Base-by-base conservation (phyloP, 2,888 invertebrate species). In the Aphodius sticticus region DNA sequence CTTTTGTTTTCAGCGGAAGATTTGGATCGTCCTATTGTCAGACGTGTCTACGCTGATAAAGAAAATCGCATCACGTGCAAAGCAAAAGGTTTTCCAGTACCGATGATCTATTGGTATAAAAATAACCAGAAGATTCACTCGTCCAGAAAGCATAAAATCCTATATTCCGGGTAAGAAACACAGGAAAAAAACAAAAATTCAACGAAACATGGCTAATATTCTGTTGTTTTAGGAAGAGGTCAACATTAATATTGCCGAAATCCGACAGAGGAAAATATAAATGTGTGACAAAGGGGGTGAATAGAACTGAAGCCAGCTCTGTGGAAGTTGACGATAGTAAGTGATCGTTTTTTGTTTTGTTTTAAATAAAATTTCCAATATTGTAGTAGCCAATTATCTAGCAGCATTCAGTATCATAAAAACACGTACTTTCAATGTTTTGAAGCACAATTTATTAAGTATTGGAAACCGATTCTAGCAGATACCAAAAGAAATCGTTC, bases 91-190 rank as follows among this genome's bases (percentile, higher is more conserved):
- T 92, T 94, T 84, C 97, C 97, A 71, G 93, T 94, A 82, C 97
- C 97, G 37, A 92, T 94, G 84, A 94, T 97, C 84, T 92, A 94
- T 85, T 97, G 97, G 97, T 94, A 93, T 90, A 94, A 94, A 89
- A 93, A 95, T 90, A 93, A 93, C 85, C 92, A 92, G 84, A 91
- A 92, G 79, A 91, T 94, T 84, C 92, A 92, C 86, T 92, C 92
- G 36, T 37, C n/a, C n/a, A 26, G 37, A 74, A 74, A 35, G 35
- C 74, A 74, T 7, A 74, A n/a, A 35, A 74, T 79, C 75, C 12
- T 76, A 15, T 76, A 76, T 53, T 36, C 36, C 12, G n/a, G 74
- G 74, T 74, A 76, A 76, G 69, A 76, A 69, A 37, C 7, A 4
- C 69, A 36, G 35, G n/a, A n/a, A 16, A 14, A 76, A 76, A 15